phyloP scores from a whole-genome alignment of 2,888 invertebrate species.

The Bhutanitis thaidina region DNA sequence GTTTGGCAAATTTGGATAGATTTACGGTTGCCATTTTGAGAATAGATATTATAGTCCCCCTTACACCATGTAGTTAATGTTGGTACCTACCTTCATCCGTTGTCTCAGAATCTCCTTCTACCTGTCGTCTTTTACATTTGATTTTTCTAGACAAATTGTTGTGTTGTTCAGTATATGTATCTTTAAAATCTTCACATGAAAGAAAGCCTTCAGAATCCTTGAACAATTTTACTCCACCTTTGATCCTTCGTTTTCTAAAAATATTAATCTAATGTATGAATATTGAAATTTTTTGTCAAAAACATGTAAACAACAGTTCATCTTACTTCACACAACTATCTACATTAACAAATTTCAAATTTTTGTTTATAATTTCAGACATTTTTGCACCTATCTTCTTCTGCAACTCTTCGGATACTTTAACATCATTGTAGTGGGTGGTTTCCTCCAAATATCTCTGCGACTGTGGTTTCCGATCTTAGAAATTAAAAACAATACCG shows the following conservation, averaged over 20 bases:
- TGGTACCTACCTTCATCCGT: constrained; percentile 36
- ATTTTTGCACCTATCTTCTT: constrained; percentile 71
- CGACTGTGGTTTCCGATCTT: constrained; percentile 42
- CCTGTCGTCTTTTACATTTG: constrained; percentile 36
- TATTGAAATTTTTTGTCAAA: background rate
- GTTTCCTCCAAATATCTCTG: constrained; percentile 60
- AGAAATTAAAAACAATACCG: constrained; percentile 5
- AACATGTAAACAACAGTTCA: background rate
- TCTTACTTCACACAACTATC: constrained; percentile 43
- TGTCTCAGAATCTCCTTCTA: constrained; percentile 31
- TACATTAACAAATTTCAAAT: constrained; percentile 61
- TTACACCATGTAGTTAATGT: too few relatives aligned
- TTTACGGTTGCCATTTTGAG: too few relatives aligned
- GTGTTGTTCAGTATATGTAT: constrained; percentile 52
- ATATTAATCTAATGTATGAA: background rate
- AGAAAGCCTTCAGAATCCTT: constrained; percentile 58
- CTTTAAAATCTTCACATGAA: constrained; percentile 51
- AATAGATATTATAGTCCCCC: too few relatives aligned
- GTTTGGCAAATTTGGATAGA: too few relatives aligned
- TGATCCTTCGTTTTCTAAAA: constrained; percentile 54
- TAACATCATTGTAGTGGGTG: constrained; percentile 75
- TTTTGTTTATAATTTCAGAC: constrained; percentile 64
- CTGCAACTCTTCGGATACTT: constrained; percentile 75
- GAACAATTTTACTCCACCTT: constrained; percentile 72
- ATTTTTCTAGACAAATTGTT: constrained; percentile 51